Conservation (phyloP, 2,888 invertebrate species). For the Leptarthrus brevirostris region DNA sequence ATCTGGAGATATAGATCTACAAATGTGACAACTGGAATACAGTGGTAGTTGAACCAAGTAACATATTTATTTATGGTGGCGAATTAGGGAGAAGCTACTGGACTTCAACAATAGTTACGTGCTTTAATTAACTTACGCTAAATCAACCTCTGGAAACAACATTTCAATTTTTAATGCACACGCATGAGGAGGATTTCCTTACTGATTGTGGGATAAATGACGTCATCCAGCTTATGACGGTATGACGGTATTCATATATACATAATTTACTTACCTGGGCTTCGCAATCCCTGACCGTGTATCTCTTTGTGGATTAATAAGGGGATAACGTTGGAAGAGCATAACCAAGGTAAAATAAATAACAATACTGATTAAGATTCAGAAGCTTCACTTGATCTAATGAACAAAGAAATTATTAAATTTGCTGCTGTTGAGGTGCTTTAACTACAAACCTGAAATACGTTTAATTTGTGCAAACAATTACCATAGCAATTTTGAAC, state of each 20-base stretch:
- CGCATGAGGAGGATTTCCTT: conserved; percentile 11
- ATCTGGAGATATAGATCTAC: conserved; percentile 7
- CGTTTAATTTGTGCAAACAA: neutral
- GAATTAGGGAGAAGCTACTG: neutral
- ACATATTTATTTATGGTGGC: neutral
- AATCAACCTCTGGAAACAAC: neutral
- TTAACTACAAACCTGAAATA: neutral
- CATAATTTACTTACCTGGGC: neutral
- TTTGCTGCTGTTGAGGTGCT: neutral
- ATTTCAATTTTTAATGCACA: conserved; percentile 25
- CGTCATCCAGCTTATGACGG: neutral
- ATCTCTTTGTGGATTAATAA: conserved; percentile 8
- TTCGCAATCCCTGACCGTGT: neutral
- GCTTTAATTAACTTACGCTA: neutral
- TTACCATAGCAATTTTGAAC: neutral
- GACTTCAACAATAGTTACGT: neutral
- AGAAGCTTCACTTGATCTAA: neutral
- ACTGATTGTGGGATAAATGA: conserved; percentile 28
- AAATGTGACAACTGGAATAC: conserved; percentile 4
- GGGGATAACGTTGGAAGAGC: neutral
- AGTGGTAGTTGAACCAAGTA: neutral
- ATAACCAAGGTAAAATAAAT: neutral
- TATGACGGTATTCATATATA: conserved; percentile 16
- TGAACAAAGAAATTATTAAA: neutral
- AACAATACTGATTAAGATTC: neutral